Conservation (phyloP, 2,888 invertebrate genomes). For the Cosmia trapezina region DNA sequence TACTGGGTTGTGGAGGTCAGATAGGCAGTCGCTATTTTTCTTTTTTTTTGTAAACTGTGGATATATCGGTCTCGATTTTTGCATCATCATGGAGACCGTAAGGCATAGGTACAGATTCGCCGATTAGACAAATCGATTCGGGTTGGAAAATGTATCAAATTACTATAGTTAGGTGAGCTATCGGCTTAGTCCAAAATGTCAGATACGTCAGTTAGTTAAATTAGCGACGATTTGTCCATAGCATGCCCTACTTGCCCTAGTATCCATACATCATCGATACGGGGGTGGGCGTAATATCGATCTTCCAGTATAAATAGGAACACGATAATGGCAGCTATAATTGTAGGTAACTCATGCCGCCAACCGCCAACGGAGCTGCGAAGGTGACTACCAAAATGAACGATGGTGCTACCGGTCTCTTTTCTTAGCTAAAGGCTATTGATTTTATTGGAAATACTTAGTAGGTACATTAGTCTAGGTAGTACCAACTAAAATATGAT, state of each 20-base stretch:
- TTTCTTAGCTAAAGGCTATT: neutral
- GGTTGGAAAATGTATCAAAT: too few relatives aligned
- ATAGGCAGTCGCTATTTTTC: too few relatives aligned
- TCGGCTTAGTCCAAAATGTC: too few relatives aligned
- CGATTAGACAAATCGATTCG: too few relatives aligned
- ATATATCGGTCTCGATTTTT: too few relatives aligned
- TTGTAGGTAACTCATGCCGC: constrained; percentile 14
- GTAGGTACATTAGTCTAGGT: neutral
- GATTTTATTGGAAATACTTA: constrained; percentile 17
- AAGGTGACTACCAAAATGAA: constrained; percentile 13
- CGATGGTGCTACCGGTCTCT: constrained; percentile 6
- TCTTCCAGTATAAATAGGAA: constrained; percentile 45
- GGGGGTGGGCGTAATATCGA: constrained; percentile 41
- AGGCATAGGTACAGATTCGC: too few relatives aligned
- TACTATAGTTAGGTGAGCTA: too few relatives aligned
- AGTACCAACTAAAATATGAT: neutral
- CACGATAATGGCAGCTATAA: constrained; percentile 27
- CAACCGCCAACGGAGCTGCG: neutral
- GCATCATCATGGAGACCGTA: too few relatives aligned
- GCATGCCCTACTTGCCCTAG: neutral
- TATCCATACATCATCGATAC: constrained; percentile 9
- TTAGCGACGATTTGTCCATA: constrained; percentile 1
- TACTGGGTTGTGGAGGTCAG: too few relatives aligned
- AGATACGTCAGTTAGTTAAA: too few relatives aligned
- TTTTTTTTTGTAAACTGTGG: too few relatives aligned